These are phyloP conservation scores for Lomographa bimaculata DNA, from an alignment of 2,888 invertebrate species.

Conservation along the genomic window DNA sequence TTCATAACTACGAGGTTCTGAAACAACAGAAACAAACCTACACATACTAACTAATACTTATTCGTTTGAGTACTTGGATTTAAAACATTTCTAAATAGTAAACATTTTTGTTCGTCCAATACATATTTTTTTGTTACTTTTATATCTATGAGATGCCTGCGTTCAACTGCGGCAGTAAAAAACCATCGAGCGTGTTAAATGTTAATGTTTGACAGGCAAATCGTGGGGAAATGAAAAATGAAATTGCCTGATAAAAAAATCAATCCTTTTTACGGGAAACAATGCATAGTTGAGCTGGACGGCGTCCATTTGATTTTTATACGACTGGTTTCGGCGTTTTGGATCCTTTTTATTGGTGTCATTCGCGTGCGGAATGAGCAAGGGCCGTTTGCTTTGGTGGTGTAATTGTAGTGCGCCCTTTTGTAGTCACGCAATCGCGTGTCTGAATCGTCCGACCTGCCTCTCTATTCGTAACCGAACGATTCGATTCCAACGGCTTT, in stretches of 20 bases:
- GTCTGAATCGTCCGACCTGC: constrained; percentile 32
- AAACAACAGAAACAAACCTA: too few relatives aligned
- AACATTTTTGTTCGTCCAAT: too few relatives aligned
- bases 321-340: constrained; percentile 45
- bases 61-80: too few relatives aligned
- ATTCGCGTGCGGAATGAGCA: constrained; percentile 66
- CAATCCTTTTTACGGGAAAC: constrained; percentile 37
- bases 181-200: constrained; percentile 36
- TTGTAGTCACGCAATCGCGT: constrained; percentile 72
- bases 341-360: constrained; percentile 57
- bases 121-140: background rate
- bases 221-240: constrained; percentile 38
- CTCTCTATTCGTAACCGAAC: constrained; percentile 32
- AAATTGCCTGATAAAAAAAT: constrained; percentile 41
- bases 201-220: constrained; percentile 34
- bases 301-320: constrained; percentile 46
- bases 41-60: too few relatives aligned
- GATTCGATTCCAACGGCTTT: constrained; percentile 35
- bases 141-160: constrained; percentile 16
- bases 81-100: too few relatives aligned
- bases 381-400: constrained; percentile 53
- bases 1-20: too few relatives aligned
- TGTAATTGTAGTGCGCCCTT: constrained; percentile 67
- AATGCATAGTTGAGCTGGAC: constrained; percentile 37
- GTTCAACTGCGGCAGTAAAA: constrained; percentile 31